Percentiles rank a stretch among this genome's conserved stretches.
Conservation (phyloP, 2,888 invertebrate genomes). For the Fragum whitleyi region DNA sequence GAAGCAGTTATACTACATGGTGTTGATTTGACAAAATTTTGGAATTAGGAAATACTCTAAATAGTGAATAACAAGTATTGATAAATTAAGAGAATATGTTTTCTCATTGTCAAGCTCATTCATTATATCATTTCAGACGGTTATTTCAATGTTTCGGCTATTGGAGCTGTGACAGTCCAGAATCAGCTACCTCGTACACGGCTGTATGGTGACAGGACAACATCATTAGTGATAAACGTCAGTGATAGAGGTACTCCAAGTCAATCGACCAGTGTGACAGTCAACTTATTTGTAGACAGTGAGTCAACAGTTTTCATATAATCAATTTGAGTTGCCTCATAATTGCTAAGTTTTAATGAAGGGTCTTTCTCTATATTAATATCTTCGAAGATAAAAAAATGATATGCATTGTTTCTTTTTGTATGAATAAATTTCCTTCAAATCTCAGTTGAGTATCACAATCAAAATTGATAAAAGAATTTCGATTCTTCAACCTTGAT, state of each 20-base stretch:
- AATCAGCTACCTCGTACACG: slow-evolving; percentile 39
- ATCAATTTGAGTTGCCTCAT: background rate
- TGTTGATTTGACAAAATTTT: too few relatives aligned
- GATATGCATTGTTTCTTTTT: too few relatives aligned
- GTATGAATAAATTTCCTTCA: too few relatives aligned
- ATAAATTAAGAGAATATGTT: too few relatives aligned
- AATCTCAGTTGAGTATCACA: too few relatives aligned
- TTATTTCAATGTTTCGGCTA: slow-evolving; percentile 45
- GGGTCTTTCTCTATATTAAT: background rate
- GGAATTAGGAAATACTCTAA: too few relatives aligned
- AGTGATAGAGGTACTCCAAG: slow-evolving; percentile 41
- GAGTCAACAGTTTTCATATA: slow-evolving; percentile 10
- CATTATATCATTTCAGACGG: slow-evolving; percentile 38
- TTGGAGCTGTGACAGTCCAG: slow-evolving; percentile 34
- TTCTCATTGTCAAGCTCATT: too few relatives aligned
- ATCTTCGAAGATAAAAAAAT: too few relatives aligned
- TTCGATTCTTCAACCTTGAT: too few relatives aligned
- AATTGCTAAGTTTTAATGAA: background rate
- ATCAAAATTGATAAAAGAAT: too few relatives aligned
- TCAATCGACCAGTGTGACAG: slow-evolving; percentile 22
- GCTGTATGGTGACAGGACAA: slow-evolving; percentile 32
- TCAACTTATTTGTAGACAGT: slow-evolving; percentile 47
- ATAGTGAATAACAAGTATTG: too few relatives aligned
- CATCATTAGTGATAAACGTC: slow-evolving; percentile 27
- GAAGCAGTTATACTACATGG: too few relatives aligned